Base-by-base conservation (phyloP, 2,888 invertebrate genomes). In the Coecobrya sp. region DNA sequence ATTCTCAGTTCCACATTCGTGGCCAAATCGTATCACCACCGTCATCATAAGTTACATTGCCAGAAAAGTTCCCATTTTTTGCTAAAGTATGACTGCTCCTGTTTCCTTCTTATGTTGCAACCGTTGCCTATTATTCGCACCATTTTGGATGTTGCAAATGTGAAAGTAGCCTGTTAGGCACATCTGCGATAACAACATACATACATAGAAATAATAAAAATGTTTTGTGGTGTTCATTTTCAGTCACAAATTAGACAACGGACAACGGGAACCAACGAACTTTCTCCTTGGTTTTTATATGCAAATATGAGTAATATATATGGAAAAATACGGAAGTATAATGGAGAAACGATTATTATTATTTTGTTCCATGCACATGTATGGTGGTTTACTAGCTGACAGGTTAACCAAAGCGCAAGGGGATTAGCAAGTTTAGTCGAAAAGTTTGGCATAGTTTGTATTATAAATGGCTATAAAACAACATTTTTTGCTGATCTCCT, bases 371-470 rank as follows among this genome's bases (percentile, higher is more conserved):
- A 68, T 68, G 30, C 2, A 16, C 4, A 68, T 27, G 16, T 13
- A 27, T n/a, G n/a, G 42, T 42, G 42, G 19, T 36, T 36, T 73
- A 25, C 42, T 36, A 42, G 42, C 73, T 73, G 73, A 73, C 73
- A 73, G 42, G 73, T 73, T 73, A 73, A 73, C 73, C 73, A 30
- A 73, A 73, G 42, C 30, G 73, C 73, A 73, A 73, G 42, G n/a
- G 73, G 42, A 73, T 73, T 73, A 73, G 42, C 42, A 73, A 73
- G 42, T 30, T 73, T 73, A 19, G 19, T 8, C 27, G 19, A 36
- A 73, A 73, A 73, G 36, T 42, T 73, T 73, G 73, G 73, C 73
- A 73, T 10, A n/a, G 42, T 42, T 73, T 7, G 73, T 7, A 42
- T 73, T 73, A 73, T 42, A 73, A 73, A 73, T 42, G 25, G 11